Evolutionary conservation across 2,888 invertebrate genomes (phyloP), one percentile per base, ranked within the genome.

Genomic region (Microdon myrmicae): DNA sequence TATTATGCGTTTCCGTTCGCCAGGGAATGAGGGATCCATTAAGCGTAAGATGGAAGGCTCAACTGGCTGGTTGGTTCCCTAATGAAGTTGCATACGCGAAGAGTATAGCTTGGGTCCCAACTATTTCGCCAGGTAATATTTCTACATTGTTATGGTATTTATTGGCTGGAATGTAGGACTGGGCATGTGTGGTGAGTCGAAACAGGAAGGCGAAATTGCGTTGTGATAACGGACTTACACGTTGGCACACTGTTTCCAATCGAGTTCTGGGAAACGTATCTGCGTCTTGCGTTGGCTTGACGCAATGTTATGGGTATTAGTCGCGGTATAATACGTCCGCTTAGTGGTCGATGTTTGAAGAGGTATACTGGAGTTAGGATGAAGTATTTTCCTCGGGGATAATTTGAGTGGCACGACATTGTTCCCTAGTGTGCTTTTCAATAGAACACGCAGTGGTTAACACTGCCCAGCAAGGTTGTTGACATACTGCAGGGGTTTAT

Each of bases 41-140:
- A 58, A 58, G 64, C 56, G 64, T 64, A 64, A 64, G 64, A 64
- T 64, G 64, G 64, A 58, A 58, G 64, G n/a, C 58, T 45, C 47
- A 53, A 47, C 61, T 47, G 45, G 25, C 45, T 58, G 51, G 35
- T 29, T 56, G 51, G n/a, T n/a, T n/a, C n/a, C 58, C 51, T 58
- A 64, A 58, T 64, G 64, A 64, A 64, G 64, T 58, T 38, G 51
- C 64, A 64, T 49, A 64, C 51, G 22, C 47, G 47, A 64, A 45
- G 58, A 58, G 28, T 47, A 19, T 53, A 37, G 39, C 56, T 16
- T 39, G 20, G 31, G 23, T 48, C 38, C 32, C n/a, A n/a, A 34
- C 39, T 43, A 37, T 26, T n/a, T 13, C 9, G 31, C 17, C 19
- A 23, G 12, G 12, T 10, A 34, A 13, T 37, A 49, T 51, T 35